Conservation (phyloP, 2,888 invertebrate genomes). For the Quadroppia sp. region DNA sequence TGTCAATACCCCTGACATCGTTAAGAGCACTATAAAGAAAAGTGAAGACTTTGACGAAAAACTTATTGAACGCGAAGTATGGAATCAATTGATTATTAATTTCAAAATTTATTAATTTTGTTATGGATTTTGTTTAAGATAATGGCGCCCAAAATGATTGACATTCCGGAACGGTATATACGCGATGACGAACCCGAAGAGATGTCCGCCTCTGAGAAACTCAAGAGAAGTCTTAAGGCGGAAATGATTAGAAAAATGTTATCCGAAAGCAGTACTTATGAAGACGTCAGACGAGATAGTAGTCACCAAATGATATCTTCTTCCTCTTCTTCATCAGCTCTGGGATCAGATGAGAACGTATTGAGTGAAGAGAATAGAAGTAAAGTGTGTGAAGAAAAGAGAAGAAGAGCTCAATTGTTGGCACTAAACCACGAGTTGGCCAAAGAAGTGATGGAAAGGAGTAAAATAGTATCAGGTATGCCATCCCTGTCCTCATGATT, state of each 20-base stretch:
- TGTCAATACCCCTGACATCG: conserved; percentile 70
- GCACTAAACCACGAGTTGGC: conserved; percentile 88
- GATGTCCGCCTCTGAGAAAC: conserved; percentile 46
- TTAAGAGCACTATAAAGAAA: conserved; percentile 69
- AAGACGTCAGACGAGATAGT: conserved; percentile 26
- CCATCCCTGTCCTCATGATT: background rate
- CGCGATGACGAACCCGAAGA: conserved; percentile 46
- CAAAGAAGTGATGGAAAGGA: conserved; percentile 82
- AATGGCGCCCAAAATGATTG: conserved; percentile 58
- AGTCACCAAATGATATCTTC: conserved; percentile 16
- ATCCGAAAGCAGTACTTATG: conserved; percentile 44
- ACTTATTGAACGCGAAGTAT: conserved; percentile 68
- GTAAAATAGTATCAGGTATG: conserved; percentile 88
- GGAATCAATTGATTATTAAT: conserved; percentile 49
- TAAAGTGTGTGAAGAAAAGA: conserved; percentile 75
- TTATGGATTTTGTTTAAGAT: conserved; percentile 59
- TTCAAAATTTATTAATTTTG: no score
- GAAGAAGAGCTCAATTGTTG: conserved; percentile 79
- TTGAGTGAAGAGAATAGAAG: conserved; percentile 56
- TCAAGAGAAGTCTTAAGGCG: conserved; percentile 46
- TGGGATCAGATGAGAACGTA: conserved; percentile 17
- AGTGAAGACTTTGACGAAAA: conserved; percentile 65
- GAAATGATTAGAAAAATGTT: conserved; percentile 47
- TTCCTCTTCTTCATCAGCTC: conserved; percentile 9
- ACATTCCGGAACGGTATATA: conserved; percentile 47